phyloP scores from a whole-genome alignment of 1,140 invertebrate genomes.

The Aricia agestis region DNA sequence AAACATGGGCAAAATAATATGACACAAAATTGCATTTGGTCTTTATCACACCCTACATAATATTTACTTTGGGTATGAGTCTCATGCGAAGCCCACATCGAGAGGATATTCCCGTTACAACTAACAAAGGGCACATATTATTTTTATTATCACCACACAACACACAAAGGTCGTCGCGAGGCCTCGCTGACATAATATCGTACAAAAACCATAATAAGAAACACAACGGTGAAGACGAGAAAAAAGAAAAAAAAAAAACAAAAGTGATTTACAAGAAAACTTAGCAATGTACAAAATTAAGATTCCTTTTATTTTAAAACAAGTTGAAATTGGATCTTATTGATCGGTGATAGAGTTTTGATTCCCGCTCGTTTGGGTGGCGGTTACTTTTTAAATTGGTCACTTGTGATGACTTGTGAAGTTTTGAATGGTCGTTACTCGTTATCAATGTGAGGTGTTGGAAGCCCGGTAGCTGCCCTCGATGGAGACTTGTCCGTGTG shows the following conservation, averaged over 20 bases:
- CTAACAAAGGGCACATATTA: slow-evolving; percentile 49
- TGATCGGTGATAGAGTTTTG: slow-evolving; percentile 35
- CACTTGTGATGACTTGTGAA: slow-evolving; percentile 50
- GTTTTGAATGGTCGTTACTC: slow-evolving; percentile 49
- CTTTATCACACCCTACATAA: not conserved
- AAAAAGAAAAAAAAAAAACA: slow-evolving; percentile 40
- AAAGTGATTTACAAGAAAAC: slow-evolving; percentile 63
- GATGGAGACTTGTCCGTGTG: slow-evolving; percentile 53
- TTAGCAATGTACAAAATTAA: slow-evolving; percentile 26
- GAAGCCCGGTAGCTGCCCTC: slow-evolving; percentile 60
- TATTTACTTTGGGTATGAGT: not conserved
- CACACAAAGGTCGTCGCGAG: slow-evolving; percentile 42
- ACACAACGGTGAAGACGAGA: slow-evolving; percentile 30
- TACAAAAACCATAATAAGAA: slow-evolving; percentile 26
- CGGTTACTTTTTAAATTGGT: slow-evolving; percentile 24
- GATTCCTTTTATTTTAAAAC: not conserved
- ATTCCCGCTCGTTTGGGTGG: slow-evolving; percentile 16
- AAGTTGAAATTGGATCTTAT: slow-evolving; percentile 33
- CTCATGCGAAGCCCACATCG: not conserved
- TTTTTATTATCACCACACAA: slow-evolving; percentile 52
- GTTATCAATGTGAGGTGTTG: slow-evolving; percentile 40
- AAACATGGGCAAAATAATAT: not conserved
- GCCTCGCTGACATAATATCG: slow-evolving; percentile 66
- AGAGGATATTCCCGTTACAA: slow-evolving; percentile 37
- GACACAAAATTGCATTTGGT: not conserved